Base-by-base conservation (phyloP, 2,797 vertebrate species). In the Acrossocheilus fasciatus region DNA sequence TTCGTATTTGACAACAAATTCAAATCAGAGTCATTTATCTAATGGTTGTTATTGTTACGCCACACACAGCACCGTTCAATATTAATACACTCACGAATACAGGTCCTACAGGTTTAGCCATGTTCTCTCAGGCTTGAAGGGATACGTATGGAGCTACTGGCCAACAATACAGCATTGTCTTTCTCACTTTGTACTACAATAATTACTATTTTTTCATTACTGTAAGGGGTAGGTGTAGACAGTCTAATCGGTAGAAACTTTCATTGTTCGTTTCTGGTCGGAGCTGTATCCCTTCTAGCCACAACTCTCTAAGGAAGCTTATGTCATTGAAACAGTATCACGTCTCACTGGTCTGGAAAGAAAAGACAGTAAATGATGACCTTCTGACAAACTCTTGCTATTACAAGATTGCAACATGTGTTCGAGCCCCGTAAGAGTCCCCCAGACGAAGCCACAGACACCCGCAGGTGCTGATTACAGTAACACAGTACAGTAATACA, bases 351-450 rank as follows among this genome's bases (percentile, higher is more conserved):
- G 68, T 41, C 57, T 74, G 34, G 26, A 59, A 18, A 47, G 45
- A n/a, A 64, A 73, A 85, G 62, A 79, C 62, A 20, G 18, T n/a
- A 86, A 89, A 88, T 85, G 10, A 72, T 73, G 73, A 70, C 81
- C 68, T 43, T 70, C 83, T 64, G 34, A 18, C 30, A 69, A 34
- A 30, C 52, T 79, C 54, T 47, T 39, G 34, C 50, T 78, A 34
- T 75, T 62, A n/a, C 34, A 41, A 15, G 54, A 41, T n/a, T 39
- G 34, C 34, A 77, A 23, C 52, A n/a, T 41, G 57, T 59, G 26
- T 59, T 23, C 59, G n/a, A 17, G 30, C 5, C 43, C 14, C 23
- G 17, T 47, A 26, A 73, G 41, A n/a, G 70, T 17, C 50, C 5
- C 50, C 15, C 50, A 54, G 54, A 59, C 54, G 20, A 78, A 59